Conservation (phyloP, 2,888 invertebrate species). For the Leptothorax acervorum region DNA sequence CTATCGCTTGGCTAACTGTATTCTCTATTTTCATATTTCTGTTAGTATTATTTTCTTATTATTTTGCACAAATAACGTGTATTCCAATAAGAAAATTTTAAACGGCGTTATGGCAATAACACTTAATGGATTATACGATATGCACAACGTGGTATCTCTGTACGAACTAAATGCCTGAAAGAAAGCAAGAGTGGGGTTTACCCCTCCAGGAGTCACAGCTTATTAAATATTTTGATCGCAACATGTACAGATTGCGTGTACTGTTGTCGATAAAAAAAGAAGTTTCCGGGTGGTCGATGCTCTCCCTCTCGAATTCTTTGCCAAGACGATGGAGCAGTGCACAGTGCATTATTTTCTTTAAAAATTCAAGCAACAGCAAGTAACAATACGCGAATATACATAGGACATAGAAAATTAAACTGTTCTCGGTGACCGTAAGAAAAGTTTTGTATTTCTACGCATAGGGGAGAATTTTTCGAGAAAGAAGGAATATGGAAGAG, state of each 20-base stretch:
- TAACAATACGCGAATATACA: background rate
- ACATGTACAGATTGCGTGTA: background rate
- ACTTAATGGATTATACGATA: background rate
- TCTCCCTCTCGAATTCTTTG: background rate
- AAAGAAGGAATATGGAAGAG: too few relatives aligned
- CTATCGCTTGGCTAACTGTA: background rate
- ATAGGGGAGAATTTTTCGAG: background rate
- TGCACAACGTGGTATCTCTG: background rate
- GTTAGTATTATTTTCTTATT: background rate
- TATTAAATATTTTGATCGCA: conserved; percentile 34
- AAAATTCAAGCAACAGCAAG: conserved; percentile 16
- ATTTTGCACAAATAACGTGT: background rate
- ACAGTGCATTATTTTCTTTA: conserved; percentile 4
- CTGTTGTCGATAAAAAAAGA: conserved; percentile 22
- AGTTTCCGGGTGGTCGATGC: background rate
- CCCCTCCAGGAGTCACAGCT: background rate
- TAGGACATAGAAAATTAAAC: background rate
- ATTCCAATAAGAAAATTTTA: background rate
- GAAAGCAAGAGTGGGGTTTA: background rate
- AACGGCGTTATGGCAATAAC: background rate
- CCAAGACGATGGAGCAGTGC: background rate
- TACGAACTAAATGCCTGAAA: background rate
- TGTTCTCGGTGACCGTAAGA: background rate
- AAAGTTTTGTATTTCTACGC: background rate
- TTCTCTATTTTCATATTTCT: conserved; percentile 9